Evolutionary conservation across 2,888 invertebrate genomes (phyloP).

Genomic region (Aplocera efformata): DNA sequence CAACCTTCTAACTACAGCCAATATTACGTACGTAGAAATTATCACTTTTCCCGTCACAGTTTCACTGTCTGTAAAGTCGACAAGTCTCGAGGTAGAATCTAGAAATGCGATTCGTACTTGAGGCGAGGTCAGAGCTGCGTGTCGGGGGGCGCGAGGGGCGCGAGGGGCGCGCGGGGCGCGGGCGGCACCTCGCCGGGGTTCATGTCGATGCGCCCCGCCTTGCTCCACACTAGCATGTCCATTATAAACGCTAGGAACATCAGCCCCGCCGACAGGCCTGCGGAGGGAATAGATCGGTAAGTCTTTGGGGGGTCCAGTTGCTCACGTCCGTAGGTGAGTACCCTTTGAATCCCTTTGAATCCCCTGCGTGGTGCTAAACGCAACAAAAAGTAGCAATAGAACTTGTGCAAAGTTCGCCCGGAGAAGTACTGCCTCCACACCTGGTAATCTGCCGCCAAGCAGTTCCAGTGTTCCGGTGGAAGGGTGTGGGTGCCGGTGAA

Average conservation of each 20-base stretch:
- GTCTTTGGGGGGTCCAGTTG: not conserved
- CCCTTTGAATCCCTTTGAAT: too few relatives aligned
- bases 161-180: conserved; percentile 24
- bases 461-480: too few relatives aligned
- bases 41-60: too few relatives aligned
- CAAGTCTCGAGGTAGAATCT: conserved; percentile 11
- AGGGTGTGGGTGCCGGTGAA: too few relatives aligned
- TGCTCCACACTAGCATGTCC: conserved; percentile 93
- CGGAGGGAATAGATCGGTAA: conserved; percentile 20
- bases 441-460: too few relatives aligned
- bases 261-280: conserved; percentile 92
- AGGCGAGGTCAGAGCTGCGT: conserved; percentile 60
- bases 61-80: too few relatives aligned
- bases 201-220: conserved; percentile 90
- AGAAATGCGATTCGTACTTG: conserved; percentile 56
- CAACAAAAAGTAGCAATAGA: too few relatives aligned
- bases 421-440: too few relatives aligned
- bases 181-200: conserved; percentile 68
- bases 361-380: too few relatives aligned
- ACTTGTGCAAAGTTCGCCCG: too few relatives aligned
- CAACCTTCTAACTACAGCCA: too few relatives aligned
- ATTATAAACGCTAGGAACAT: conserved; percentile 93
- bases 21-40: too few relatives aligned
- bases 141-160: conserved; percentile 36
- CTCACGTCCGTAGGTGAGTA: not conserved